These are phyloP conservation scores for Anoplophora glabripennis DNA, from an alignment of 1,140 invertebrate species.

Conservation along the genomic window DNA sequence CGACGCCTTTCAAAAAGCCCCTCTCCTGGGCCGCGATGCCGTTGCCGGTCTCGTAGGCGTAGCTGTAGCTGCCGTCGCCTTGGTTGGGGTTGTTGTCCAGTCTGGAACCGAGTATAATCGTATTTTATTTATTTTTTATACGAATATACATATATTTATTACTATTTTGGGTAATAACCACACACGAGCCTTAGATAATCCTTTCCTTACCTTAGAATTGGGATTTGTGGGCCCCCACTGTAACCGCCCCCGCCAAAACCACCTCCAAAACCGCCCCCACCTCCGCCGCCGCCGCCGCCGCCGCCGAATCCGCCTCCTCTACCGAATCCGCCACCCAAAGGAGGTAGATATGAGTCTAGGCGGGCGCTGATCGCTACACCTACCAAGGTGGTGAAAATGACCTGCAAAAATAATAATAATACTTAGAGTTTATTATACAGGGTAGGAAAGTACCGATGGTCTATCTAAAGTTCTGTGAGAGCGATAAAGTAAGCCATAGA, in stretches of 20 bases:
- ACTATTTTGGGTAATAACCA: too few species aligned
- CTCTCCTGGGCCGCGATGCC: slow-evolving; percentile 49
- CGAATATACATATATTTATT: too few species aligned
- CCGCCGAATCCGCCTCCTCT: slow-evolving; percentile 19
- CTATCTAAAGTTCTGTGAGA: neutral
- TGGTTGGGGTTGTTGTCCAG: slow-evolving; percentile 55
- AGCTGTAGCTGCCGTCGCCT: slow-evolving; percentile 55
- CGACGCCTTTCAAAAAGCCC: slow-evolving; percentile 45
- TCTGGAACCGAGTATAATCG: slow-evolving; percentile 27
- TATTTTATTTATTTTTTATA: too few species aligned
- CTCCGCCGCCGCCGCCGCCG: slow-evolving; percentile 28
- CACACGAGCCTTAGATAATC: neutral
- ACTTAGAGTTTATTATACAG: neutral
- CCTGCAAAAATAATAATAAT: slow-evolving; percentile 25
- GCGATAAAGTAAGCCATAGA: too few species aligned
- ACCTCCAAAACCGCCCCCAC: slow-evolving; percentile 47
- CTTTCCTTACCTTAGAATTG: slow-evolving; percentile 45
- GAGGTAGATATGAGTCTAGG: slow-evolving; percentile 62
- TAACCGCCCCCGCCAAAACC: slow-evolving; percentile 17
- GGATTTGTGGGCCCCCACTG: slow-evolving; percentile 48
- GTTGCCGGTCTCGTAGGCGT: slow-evolving; percentile 53
- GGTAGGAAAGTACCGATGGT: neutral
- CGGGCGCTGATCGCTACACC: slow-evolving; percentile 42
- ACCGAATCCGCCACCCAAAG: slow-evolving; percentile 33
- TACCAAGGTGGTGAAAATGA: slow-evolving; percentile 32